Conservation (phyloP, 2,888 invertebrate genomes). For the Chrysolina oricalcia region DNA sequence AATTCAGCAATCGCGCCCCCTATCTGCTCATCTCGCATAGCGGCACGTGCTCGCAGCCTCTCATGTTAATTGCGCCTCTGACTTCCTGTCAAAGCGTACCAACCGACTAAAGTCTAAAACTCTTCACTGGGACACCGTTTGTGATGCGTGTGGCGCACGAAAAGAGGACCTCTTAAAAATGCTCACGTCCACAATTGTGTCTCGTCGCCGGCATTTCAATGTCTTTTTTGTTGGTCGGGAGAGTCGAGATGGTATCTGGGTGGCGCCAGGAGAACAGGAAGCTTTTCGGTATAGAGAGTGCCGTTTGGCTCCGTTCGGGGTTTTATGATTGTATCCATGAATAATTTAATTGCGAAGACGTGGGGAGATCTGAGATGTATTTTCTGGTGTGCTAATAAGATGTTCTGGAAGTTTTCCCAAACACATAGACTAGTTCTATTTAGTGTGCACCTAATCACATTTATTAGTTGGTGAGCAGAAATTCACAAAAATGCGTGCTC, state of each 20-base stretch:
- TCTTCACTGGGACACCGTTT: conserved; percentile 38
- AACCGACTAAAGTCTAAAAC: conserved; percentile 8
- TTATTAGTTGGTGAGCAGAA: no score
- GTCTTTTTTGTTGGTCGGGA: conserved; percentile 7
- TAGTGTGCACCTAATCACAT: no score
- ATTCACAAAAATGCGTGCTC: no score
- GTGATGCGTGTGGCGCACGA: conserved; percentile 28
- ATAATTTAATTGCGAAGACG: neutral
- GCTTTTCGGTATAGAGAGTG: neutral
- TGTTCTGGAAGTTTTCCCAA: neutral
- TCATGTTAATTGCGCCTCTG: conserved; percentile 51
- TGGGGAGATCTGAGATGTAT: neutral
- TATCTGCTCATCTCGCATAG: neutral
- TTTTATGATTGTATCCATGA: neutral
- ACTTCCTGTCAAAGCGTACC: conserved; percentile 46
- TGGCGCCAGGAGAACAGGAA: conserved; percentile 17
- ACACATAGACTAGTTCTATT: no score
- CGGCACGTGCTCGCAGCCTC: conserved; percentile 49
- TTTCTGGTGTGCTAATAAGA: neutral
- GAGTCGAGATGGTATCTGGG: conserved; percentile 11
- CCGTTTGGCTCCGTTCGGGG: neutral
- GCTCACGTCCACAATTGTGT: conserved; percentile 39
- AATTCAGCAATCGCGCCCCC: neutral
- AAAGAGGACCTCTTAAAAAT: conserved; percentile 45
- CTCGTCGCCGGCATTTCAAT: conserved; percentile 39